These are phyloP conservation scores for Akabosia matsudoensis DNA, from an alignment of 1,140 invertebrate genomes.

Conservation along the genomic window DNA sequence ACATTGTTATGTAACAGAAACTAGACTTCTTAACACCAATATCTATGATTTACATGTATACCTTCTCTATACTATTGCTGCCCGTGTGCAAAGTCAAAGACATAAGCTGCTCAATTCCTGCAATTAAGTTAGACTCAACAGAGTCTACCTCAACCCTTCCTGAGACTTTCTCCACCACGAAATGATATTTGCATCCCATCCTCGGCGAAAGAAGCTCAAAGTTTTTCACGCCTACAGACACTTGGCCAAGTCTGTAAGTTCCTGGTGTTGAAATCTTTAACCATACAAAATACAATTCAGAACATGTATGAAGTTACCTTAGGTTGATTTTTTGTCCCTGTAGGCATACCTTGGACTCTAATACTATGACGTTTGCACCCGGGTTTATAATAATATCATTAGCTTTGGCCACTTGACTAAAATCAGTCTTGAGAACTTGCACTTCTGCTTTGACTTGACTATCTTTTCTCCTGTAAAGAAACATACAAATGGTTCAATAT, in stretches of 20 bases:
- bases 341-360: constrained; percentile 58
- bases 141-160: constrained; percentile 32
- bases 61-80: constrained; percentile 52
- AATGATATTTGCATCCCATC: constrained; percentile 41
- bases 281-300: background rate
- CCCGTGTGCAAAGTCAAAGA: constrained; percentile 54
- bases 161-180: constrained; percentile 31
- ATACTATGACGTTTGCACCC: constrained; percentile 66
- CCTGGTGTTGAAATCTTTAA: constrained; percentile 47
- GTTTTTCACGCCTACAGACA: constrained; percentile 45
- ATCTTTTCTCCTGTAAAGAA: constrained; percentile 50
- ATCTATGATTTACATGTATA: constrained; percentile 35
- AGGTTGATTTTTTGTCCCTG: no score
- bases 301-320: constrained; percentile 26
- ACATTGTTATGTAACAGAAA: background rate
- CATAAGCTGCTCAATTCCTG: constrained; percentile 56
- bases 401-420: constrained; percentile 59
- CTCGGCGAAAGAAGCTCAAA: constrained; percentile 43
- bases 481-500: no score
- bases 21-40: background rate
- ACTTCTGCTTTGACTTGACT: constrained; percentile 48
- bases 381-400: constrained; percentile 62
- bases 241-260: constrained; percentile 52
- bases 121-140: constrained; percentile 57
- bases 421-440: constrained; percentile 58